phyloP scores from a whole-genome alignment of 1,140 invertebrate genomes.

The Euwallacea fornicatus region DNA sequence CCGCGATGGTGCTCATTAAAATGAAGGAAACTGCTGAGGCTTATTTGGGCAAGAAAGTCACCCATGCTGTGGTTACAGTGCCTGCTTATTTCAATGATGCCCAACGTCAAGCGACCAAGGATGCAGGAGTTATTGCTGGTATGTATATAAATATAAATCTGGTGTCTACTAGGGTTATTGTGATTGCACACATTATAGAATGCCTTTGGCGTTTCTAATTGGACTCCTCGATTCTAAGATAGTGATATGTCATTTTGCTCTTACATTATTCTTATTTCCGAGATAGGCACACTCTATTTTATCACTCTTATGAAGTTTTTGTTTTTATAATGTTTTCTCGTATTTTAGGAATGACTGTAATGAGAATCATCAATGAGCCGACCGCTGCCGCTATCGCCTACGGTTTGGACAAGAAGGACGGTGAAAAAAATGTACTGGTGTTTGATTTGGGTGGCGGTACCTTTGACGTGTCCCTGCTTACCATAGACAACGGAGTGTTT shows the following conservation, averaged over 20 bases:
- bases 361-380: slow-evolving; percentile 99
- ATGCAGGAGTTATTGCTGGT: slow-evolving; percentile 87
- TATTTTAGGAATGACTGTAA: slow-evolving; percentile 72
- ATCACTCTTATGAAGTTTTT: too few relatives aligned
- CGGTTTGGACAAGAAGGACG: slow-evolving; percentile 98
- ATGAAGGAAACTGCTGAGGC: slow-evolving; percentile 99
- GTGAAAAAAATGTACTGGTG: slow-evolving; percentile 98
- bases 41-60: slow-evolving; percentile 94
- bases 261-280: neutral
- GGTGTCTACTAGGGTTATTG: neutral
- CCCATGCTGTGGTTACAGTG: slow-evolving; percentile 98
- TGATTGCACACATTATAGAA: too few relatives aligned
- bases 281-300: too few relatives aligned
- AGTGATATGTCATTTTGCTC: neutral
- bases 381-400: slow-evolving; percentile 99
- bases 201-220: too few relatives aligned
- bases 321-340: too few relatives aligned
- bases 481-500: slow-evolving; percentile 97
- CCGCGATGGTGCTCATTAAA: slow-evolving; percentile 95
- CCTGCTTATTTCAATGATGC: slow-evolving; percentile 99
- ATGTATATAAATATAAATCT: slow-evolving; percentile 10
- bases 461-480: slow-evolving; percentile 98
- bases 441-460: slow-evolving; percentile 99
- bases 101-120: slow-evolving; percentile 95
- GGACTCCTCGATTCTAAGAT: too few relatives aligned